phyloP scores from a whole-genome alignment of 2,888 invertebrate species.

The Dicranocentrus wangi region DNA sequence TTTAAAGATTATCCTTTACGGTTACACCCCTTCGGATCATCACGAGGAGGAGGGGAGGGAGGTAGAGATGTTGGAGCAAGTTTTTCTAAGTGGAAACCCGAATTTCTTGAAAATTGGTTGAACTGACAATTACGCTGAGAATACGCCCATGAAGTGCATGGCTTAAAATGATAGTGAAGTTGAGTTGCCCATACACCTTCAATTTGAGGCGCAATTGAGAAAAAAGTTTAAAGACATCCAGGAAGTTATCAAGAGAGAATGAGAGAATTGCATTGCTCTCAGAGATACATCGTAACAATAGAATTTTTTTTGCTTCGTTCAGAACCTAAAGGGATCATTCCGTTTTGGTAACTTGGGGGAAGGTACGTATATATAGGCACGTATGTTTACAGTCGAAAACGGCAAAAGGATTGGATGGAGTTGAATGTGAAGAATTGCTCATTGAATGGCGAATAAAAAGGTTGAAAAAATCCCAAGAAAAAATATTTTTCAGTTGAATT shows the following conservation, averaged over 20 bases:
- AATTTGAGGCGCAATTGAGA: too few species aligned
- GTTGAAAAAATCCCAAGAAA: not conserved
- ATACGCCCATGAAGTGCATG: too few species aligned
- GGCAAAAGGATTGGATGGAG: too few species aligned
- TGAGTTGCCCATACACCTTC: too few species aligned
- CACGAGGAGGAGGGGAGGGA: not conserved
- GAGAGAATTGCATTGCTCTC: too few species aligned
- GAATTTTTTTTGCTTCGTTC: not conserved
- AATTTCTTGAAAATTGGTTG: too few species aligned
- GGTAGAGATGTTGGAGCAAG: not conserved
- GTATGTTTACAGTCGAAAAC: too few species aligned
- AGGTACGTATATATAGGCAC: not conserved
- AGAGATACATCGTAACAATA: not conserved
- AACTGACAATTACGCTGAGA: too few species aligned
- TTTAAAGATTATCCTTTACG: slow-evolving; percentile 32
- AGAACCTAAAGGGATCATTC: slow-evolving; percentile 19
- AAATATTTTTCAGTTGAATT: not conserved
- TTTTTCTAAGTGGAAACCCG: too few species aligned
- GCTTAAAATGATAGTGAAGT: too few species aligned
- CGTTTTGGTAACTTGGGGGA: not conserved
- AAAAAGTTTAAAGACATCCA: too few species aligned
- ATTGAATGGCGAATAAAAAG: not conserved
- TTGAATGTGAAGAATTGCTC: slow-evolving; percentile 23
- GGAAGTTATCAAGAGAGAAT: too few species aligned
- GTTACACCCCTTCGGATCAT: slow-evolving; percentile 4